Percentiles rank a stretch among this genome's conserved stretches.
Conservation (phyloP, 2,797 vertebrate species). For the Chloroceryle inda region DNA sequence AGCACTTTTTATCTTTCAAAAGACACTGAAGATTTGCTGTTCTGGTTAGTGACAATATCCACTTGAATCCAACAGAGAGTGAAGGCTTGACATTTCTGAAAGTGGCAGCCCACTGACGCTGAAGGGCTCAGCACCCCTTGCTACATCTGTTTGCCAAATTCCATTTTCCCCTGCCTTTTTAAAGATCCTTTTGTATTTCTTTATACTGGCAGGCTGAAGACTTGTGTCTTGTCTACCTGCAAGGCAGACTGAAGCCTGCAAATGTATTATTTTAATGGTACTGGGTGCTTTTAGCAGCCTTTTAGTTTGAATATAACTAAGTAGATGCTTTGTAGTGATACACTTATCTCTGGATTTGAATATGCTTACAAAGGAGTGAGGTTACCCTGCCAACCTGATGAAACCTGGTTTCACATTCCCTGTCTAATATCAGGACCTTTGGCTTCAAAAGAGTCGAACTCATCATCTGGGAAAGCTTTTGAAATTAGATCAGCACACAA, state of each 20-base stretch:
- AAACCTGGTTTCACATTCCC: not conserved
- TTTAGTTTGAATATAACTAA: not conserved
- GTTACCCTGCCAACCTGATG: not conserved
- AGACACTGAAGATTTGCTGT: slow-evolving; percentile 46
- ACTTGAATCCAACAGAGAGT: slow-evolving; percentile 43
- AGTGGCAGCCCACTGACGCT: not conserved
- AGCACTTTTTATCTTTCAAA: slow-evolving; percentile 59
- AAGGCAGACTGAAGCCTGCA: not conserved
- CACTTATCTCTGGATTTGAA: not conserved
- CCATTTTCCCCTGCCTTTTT: not conserved
- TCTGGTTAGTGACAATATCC: slow-evolving; percentile 51
- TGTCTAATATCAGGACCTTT: not conserved
- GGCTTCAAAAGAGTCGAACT: not conserved
- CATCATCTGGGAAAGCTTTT: not conserved
- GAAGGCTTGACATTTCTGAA: slow-evolving; percentile 61
- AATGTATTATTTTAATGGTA: not conserved
- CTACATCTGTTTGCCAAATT: slow-evolving; percentile 41
- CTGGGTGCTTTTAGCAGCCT: not conserved
- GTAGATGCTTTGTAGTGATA: not conserved
- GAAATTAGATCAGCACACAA: not conserved
- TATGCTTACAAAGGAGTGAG: not conserved
- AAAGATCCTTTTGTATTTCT: not conserved
- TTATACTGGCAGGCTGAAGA: not conserved
- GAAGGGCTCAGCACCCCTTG: slow-evolving; percentile 40
- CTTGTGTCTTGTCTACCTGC: not conserved